Conservation (phyloP, 2,888 invertebrate genomes). For the Gandaritis pyraliata region DNA sequence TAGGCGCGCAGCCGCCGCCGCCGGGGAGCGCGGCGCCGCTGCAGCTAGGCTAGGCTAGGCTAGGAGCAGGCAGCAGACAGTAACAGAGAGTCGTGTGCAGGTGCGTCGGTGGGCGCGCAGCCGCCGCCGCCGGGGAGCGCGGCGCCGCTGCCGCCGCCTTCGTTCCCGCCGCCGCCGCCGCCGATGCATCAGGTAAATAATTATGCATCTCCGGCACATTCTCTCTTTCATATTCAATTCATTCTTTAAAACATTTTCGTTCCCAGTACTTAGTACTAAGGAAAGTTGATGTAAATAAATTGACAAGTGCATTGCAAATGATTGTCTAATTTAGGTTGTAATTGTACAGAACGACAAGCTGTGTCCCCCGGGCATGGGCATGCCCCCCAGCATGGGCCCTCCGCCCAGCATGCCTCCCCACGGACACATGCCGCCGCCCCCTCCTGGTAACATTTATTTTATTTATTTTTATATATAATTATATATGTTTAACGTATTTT, state of each 20-base stretch:
- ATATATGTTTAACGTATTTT: no score
- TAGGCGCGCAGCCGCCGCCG: no score
- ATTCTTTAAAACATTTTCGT: no score
- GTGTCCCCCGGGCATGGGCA: constrained; percentile 44
- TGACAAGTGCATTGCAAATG: no score
- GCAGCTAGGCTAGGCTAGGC: no score
- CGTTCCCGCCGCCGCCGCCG: constrained; percentile 34
- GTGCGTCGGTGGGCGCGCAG: constrained; percentile 47
- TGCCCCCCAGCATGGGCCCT: constrained; percentile 46
- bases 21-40: no score
- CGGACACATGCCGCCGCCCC: constrained; percentile 62
- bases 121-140: constrained; percentile 61
- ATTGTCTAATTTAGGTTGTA: background rate
- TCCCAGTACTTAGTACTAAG: no score
- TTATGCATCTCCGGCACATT: no score
- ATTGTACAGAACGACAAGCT: constrained; percentile 55
- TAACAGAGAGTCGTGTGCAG: background rate
- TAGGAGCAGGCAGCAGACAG: no score
- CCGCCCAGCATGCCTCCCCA: constrained; percentile 42
- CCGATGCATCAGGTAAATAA: constrained; percentile 46
- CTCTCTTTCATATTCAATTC: no score
- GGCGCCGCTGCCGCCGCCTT: constrained; percentile 51
- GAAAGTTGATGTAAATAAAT: background rate
- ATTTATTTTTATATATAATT: no score
- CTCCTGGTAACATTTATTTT: constrained; percentile 66